These are phyloP conservation scores for Drosophila lowei DNA, from an alignment of 1,140 invertebrate species.

Conservation along the genomic window DNA sequence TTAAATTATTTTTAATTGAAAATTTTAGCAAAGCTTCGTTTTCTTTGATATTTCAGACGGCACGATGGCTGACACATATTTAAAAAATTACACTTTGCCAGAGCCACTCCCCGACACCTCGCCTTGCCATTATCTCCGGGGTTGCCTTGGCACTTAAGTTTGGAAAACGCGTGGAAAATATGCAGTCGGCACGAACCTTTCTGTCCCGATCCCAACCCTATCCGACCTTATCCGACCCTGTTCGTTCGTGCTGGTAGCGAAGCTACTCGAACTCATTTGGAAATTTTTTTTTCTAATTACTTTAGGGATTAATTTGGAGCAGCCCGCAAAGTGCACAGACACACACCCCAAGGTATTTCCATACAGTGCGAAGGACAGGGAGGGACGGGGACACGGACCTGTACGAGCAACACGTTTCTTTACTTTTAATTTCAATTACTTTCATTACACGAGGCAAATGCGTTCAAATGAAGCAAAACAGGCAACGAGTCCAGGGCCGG, in stretches of 20 bases:
- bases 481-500: conserved; percentile 9
- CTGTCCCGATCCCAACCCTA: neutral
- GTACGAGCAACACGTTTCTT: conserved; percentile 78
- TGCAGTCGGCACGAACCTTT: conserved; percentile 77
- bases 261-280: conserved; percentile 72
- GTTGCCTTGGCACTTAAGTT: conserved; percentile 58
- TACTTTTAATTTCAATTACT: conserved; percentile 82
- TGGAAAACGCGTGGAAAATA: conserved; percentile 60
- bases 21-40: conserved; percentile 39
- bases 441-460: conserved; percentile 76
- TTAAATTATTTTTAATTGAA: conserved; percentile 56
- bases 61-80: conserved; percentile 40
- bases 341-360: conserved; percentile 27
- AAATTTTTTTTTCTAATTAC: conserved; percentile 75
- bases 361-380: conserved; percentile 4
- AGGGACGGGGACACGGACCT: neutral
- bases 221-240: neutral
- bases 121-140: conserved; percentile 26
- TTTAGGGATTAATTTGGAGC: conserved; percentile 79
- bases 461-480: conserved; percentile 74
- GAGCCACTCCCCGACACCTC: conserved; percentile 11
- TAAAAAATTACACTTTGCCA: conserved; percentile 42
- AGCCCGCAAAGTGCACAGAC: conserved; percentile 64
- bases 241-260: conserved; percentile 8
- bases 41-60: conserved; percentile 45